Conservation (phyloP, 2,113 vertebrate species). For the Bothrops jararaca region DNA sequence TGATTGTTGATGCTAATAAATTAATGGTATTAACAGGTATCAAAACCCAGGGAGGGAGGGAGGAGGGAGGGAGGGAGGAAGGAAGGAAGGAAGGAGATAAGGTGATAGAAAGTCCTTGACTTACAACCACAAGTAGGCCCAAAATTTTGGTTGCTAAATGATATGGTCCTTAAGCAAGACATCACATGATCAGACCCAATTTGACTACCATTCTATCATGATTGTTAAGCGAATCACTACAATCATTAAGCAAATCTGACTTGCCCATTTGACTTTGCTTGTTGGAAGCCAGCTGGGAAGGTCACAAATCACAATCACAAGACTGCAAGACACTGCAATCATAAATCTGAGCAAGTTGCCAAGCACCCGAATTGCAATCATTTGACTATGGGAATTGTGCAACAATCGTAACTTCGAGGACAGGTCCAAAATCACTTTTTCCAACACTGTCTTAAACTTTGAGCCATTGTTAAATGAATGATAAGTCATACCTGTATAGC, state of each 20-base stretch:
- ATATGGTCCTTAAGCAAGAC: not conserved
- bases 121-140: not conserved
- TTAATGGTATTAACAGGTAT: not conserved
- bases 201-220: not conserved
- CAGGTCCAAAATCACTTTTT: not conserved
- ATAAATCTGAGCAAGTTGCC: not conserved
- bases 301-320: not conserved
- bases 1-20: not conserved
- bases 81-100: too few relatives aligned
- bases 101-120: not conserved
- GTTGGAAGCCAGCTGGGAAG: not conserved
- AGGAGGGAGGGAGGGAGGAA: rapidly evolving
- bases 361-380: not conserved
- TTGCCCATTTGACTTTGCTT: not conserved
- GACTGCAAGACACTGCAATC: not conserved
- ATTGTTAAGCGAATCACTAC: not conserved
- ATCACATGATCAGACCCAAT: not conserved
- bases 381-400: not conserved
- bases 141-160: not conserved
- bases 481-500: not conserved
- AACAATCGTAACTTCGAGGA: not conserved
- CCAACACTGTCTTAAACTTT: not conserved
- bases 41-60: not conserved
- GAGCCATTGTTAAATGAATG: not conserved
- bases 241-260: not conserved